phyloP scores from a whole-genome alignment of 2,888 invertebrate species.

The Epiblema foenella region DNA sequence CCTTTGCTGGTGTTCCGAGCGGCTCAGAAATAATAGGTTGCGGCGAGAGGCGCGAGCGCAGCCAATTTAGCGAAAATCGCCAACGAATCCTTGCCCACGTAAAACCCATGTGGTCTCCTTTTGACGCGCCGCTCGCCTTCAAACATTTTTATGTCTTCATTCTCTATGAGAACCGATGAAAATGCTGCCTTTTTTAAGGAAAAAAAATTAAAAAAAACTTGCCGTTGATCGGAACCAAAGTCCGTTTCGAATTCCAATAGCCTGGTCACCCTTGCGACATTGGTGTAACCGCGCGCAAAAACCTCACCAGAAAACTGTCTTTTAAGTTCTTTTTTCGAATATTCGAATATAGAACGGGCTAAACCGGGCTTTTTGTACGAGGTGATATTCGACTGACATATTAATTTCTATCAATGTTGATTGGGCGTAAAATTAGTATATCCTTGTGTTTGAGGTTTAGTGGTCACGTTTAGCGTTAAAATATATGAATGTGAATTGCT shows the following conservation, averaged over 20 bases:
- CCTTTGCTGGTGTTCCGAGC: constrained; percentile 66
- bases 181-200: constrained; percentile 61
- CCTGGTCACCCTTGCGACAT: constrained; percentile 79
- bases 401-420: constrained; percentile 80
- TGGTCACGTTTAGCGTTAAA: constrained; percentile 77
- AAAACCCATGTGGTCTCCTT: constrained; percentile 79
- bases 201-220: constrained; percentile 57
- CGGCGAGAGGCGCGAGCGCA: constrained; percentile 78
- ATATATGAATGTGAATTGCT: constrained; percentile 79
- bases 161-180: constrained; percentile 71
- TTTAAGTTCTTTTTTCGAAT: constrained; percentile 67
- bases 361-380: constrained; percentile 65
- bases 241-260: constrained; percentile 73
- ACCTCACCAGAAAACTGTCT: constrained; percentile 68
- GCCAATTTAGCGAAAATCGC: constrained; percentile 78
- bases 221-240: constrained; percentile 65
- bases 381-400: constrained; percentile 66
- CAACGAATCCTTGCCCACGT: constrained; percentile 66
- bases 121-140: constrained; percentile 74
- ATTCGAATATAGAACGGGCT: constrained; percentile 59
- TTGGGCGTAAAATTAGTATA: constrained; percentile 81
- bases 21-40: constrained; percentile 78
- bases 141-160: constrained; percentile 84
- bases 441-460: constrained; percentile 67
- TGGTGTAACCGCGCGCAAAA: constrained; percentile 75